These are phyloP conservation scores for Caenorhabditis brenneri DNA, from an alignment of 1,140 invertebrate genomes.

Conservation along the genomic window DNA sequence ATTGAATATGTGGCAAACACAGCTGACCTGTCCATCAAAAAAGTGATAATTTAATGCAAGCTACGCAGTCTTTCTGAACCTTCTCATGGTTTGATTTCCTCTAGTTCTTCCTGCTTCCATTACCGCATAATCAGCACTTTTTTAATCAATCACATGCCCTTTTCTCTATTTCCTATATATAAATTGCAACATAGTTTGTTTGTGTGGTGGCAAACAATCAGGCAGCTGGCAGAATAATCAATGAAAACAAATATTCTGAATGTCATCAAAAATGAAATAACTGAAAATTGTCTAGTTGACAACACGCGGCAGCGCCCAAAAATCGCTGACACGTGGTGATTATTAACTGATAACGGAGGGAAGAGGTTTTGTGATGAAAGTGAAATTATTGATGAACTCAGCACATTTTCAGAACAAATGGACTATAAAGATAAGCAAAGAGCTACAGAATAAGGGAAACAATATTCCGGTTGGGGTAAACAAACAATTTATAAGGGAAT, in stretches of 20 bases:
- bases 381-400: slow-evolving; percentile 34
- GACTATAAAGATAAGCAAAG: not conserved
- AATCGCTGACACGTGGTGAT: not conserved
- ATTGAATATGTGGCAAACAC: too few species aligned
- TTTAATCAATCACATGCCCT: slow-evolving; percentile 14
- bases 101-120: not conserved
- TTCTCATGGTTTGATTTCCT: not conserved
- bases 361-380: slow-evolving; percentile 43
- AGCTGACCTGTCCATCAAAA: not conserved
- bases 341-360: not conserved
- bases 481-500: not conserved
- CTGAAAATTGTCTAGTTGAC: slow-evolving; percentile 16
- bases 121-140: slow-evolving; percentile 6
- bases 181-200: not conserved
- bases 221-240: not conserved
- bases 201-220: not conserved
- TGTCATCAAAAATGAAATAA: not conserved
- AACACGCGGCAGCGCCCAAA: not conserved
- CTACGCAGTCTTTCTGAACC: not conserved
- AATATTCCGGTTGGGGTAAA: not conserved
- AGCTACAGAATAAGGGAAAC: not conserved
- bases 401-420: not conserved
- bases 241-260: not conserved
- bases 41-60: not conserved
- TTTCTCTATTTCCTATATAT: not conserved